Percentiles rank a stretch among this genome's conserved stretches.
Evolutionary conservation across 2,113 vertebrate genomes (phyloP).

Genomic region (Erinaceus europaeus): DNA sequence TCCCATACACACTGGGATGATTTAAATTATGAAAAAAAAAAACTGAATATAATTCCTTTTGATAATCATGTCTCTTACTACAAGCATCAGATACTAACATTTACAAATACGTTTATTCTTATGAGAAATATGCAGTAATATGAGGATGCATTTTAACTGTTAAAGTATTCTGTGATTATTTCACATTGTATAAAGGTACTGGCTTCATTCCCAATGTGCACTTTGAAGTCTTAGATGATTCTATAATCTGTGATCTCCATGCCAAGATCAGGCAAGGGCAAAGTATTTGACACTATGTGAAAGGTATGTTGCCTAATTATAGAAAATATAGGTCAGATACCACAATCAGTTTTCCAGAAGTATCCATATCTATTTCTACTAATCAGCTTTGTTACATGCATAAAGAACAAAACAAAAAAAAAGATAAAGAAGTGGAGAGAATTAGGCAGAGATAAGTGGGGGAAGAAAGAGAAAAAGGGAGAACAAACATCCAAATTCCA

Average conservation of each 20-base stretch:
- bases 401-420: not conserved
- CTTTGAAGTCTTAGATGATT: not conserved
- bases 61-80: not conserved
- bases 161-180: slow-evolving; percentile 14
- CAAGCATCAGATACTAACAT: not conserved
- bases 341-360: slow-evolving; percentile 12
- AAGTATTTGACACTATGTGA: slow-evolving; percentile 3
- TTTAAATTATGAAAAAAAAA: not conserved
- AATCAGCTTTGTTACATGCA: not conserved
- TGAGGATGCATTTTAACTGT: not conserved
- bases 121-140: not conserved
- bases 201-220: not conserved
- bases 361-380: slow-evolving; percentile 28
- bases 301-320: not conserved
- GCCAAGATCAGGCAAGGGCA: not conserved
- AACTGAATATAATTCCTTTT: not conserved
- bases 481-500: not conserved
- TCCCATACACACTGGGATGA: not conserved
- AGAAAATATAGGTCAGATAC: not conserved
- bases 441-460: not conserved
- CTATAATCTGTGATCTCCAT: slow-evolving; percentile 17
- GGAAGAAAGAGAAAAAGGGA: not conserved
- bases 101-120: slow-evolving; percentile 3
- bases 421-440: not conserved
- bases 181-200: slow-evolving; percentile 11